Base-by-base conservation (phyloP, 2,888 invertebrate genomes). In the Euplagia quadripunctaria region DNA sequence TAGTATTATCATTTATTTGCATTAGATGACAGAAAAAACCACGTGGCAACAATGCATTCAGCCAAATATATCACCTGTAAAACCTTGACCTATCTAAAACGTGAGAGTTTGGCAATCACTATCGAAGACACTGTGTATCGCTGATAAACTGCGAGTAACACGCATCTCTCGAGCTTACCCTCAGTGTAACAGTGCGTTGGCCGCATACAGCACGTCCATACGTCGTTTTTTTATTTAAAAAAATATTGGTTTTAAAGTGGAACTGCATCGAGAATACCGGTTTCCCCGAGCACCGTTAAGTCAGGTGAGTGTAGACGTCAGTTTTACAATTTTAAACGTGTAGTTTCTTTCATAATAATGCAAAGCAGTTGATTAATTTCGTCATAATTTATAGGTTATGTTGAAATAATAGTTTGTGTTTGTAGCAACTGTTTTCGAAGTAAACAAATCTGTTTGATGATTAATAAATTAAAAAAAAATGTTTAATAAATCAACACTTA, bases 181-280 rank as follows among this genome's bases (percentile, higher is more conserved):
- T 71, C 85, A 84, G 84, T 84, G 46, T 61, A 74, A 77, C 76
- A 79, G 80, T 79, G 83, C 79, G 83, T 71, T 79, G 83, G 76
- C 75, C 82, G 80, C 85, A 74, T 67, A 77, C 82, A 73, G 76
- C 83, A 84, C 84, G 84, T 82, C 55, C 64, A 78, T 68, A 73
- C 77, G 78, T 68, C 73, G 78, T 80, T 82, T 80, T 78, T 76
- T 52, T 63, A 16, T 4, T 51, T 70, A 75, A 75, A 69, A 78
- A 73, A 81, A 80, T 79, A 76, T 76, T 74, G 68, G 72, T 68
- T 74, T 55, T 75, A 67, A 74, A 80, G 85, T 76, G 82, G 74
- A 85, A 83, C 76, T 79, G 69, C 80, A 79, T 78, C 76, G 78
- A 73, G 79, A 77, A 79, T 82, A 77, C 85, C 82, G 83, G 85